Conservation (phyloP, 2,797 vertebrate genomes). For the Varecia variegata region DNA sequence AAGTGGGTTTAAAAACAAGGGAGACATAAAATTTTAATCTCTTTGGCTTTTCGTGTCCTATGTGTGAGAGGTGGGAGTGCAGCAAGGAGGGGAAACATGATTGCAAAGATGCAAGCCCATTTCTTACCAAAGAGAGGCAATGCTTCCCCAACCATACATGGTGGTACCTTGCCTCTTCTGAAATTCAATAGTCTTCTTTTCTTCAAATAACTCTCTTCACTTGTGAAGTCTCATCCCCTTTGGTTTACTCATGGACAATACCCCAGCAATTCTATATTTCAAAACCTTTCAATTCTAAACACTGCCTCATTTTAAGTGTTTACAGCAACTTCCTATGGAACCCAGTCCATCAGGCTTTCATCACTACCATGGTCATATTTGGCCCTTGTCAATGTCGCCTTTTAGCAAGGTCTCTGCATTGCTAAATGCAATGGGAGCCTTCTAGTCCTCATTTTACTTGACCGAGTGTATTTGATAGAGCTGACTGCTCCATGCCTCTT, state of each 20-base stretch:
- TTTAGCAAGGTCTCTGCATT: not conserved
- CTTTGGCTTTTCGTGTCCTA: not conserved
- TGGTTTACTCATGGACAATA: not conserved
- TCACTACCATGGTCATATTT: not conserved
- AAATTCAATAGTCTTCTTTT: not conserved
- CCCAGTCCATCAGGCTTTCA: not conserved
- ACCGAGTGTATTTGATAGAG: not conserved
- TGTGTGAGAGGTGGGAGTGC: rapidly evolving
- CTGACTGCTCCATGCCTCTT: not conserved
- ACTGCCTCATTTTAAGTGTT: not conserved
- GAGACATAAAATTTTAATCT: not conserved
- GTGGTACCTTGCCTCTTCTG: not conserved
- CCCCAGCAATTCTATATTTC: not conserved
- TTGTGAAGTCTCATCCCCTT: not conserved
- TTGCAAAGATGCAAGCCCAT: not conserved
- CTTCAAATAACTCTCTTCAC: not conserved
- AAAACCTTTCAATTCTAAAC: not conserved
- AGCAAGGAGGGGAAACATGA: not conserved
- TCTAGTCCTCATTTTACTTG: not conserved
- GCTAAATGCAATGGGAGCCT: not conserved
- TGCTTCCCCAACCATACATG: not conserved
- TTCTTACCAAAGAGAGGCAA: not conserved
- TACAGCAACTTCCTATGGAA: not conserved
- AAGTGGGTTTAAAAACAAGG: not conserved
- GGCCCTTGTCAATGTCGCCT: not conserved